Base-by-base conservation (phyloP, 2,113 vertebrate genomes). In the Suricata suricatta region DNA sequence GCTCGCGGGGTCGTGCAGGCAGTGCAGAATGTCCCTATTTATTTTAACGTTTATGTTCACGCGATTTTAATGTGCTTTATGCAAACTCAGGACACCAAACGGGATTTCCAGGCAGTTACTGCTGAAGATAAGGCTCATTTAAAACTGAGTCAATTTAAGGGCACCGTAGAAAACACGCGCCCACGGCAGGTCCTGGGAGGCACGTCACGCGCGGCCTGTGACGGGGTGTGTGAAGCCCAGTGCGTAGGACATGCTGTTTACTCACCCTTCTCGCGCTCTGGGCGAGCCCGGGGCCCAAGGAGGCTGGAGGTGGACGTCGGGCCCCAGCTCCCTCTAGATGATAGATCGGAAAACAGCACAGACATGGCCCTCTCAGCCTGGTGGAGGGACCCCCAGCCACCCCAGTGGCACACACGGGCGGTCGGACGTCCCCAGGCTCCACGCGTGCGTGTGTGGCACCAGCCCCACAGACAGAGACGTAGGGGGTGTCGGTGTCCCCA, bases 361-460 rank as follows among this genome's bases (percentile, higher is more conserved):
- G 64, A 29, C 16, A 3, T 3, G 1, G 44, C 19, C 7, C 5
- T 8, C 1, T 0, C n/a, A 1, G 7, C 13, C 15, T 0, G 0
- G 1, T 5, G 4, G 19, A 29, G n/a, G 10, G 9, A 38, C 14
- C 52, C 5, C 0, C 2, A 10, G 13, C 33, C 35, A 2, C 1
- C 31, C 11, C 8, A 6, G 50, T 3, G 81, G 33, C 2, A 0
- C 2, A 2, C 17, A 0, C 0, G 7, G 0, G 4, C 1, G 5
- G 0, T 1, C 10, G 5, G 2, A 7, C 2, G 0, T 41, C 29
- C 0, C n/a, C 92, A 0, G 5, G 0, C 44, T 23, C 77, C 4
- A 0, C 1, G 7, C 0, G 12, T 0, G 0, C 0, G 9, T 4
- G 2, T 2, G 50, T 6, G 0, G 9, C 2, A 2, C n/a, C 5